A percentile compares a stretch with the other conserved stretches of the same genome.
These are phyloP conservation scores for Spheniscus humboldti DNA, from an alignment of 2,797 vertebrate genomes.

Conservation along the genomic window DNA sequence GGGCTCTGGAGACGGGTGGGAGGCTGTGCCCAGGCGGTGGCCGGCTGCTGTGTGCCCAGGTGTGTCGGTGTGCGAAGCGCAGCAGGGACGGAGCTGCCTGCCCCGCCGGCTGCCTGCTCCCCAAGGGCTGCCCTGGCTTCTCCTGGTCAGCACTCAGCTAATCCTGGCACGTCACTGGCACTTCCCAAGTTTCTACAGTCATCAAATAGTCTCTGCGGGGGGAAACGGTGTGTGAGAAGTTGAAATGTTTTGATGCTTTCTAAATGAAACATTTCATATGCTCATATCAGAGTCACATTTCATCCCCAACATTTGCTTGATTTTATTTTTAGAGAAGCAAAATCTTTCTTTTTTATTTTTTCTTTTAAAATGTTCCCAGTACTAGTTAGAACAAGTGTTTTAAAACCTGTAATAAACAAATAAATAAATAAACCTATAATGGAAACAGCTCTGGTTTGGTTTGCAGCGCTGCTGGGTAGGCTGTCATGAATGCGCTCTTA, in stretches of 20 bases:
- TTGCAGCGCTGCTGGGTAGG: neutral
- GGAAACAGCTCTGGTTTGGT: neutral
- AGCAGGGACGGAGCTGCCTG: neutral
- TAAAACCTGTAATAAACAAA: neutral
- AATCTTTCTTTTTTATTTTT: neutral
- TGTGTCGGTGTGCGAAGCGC: neutral
- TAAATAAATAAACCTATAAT: neutral
- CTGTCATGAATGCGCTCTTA: neutral
- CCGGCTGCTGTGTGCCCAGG: rapidly evolving
- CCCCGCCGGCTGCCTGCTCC: neutral
- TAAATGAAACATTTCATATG: neutral
- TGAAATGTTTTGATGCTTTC: neutral
- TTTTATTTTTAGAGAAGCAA: neutral
- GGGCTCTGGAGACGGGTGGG: neutral
- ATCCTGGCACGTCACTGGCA: neutral
- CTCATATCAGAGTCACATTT: neutral
- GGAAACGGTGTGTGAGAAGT: neutral
- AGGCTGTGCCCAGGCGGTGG: neutral
- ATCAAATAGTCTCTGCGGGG: neutral
- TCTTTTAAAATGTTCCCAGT: neutral
- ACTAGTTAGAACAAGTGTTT: neutral
- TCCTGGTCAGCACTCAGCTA: neutral
- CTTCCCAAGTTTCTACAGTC: neutral
- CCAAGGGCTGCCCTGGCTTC: neutral
- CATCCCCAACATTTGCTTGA: neutral